Conservation (phyloP, 2,797 vertebrate genomes). For the Leptoclinus maculatus region DNA sequence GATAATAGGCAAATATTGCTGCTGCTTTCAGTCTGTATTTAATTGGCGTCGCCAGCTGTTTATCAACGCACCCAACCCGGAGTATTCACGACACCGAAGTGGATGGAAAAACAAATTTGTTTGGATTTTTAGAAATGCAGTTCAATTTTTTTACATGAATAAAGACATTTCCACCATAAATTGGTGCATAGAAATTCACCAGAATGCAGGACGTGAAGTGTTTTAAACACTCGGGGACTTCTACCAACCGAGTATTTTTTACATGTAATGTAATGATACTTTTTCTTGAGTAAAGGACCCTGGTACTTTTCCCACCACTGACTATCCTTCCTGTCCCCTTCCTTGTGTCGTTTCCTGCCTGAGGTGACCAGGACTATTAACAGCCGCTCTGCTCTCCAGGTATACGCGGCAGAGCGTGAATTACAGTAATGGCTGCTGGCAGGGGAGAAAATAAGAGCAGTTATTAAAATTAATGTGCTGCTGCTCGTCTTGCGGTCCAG, state of each 20-base stretch:
- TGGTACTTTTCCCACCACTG: background rate
- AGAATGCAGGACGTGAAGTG: background rate
- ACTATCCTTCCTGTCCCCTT: background rate
- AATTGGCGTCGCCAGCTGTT: no score
- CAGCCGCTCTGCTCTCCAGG: slow-evolving; percentile 70
- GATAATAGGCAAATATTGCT: slow-evolving; percentile 47
- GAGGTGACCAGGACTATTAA: slow-evolving; percentile 57
- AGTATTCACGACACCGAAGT: background rate
- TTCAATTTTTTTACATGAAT: background rate
- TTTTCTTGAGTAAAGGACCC: background rate
- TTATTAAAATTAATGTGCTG: slow-evolving; percentile 79
- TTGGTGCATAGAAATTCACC: background rate
- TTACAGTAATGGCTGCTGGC: slow-evolving; percentile 75
- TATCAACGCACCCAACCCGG: background rate
- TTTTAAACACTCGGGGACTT: background rate
- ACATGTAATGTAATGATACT: background rate
- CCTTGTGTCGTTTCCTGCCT: slow-evolving; percentile 4
- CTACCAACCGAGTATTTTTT: background rate
- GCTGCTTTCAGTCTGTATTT: slow-evolving; percentile 2
- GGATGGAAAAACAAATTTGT: background rate
- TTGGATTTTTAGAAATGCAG: no score
- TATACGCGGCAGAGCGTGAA: slow-evolving; percentile 69
- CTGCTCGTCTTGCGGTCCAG: slow-evolving; percentile 71
- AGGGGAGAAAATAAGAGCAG: slow-evolving; percentile 77
- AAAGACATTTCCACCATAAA: background rate